phyloP scores from a whole-genome alignment of 2,888 invertebrate genomes.

The Drosophila anomelani region DNA sequence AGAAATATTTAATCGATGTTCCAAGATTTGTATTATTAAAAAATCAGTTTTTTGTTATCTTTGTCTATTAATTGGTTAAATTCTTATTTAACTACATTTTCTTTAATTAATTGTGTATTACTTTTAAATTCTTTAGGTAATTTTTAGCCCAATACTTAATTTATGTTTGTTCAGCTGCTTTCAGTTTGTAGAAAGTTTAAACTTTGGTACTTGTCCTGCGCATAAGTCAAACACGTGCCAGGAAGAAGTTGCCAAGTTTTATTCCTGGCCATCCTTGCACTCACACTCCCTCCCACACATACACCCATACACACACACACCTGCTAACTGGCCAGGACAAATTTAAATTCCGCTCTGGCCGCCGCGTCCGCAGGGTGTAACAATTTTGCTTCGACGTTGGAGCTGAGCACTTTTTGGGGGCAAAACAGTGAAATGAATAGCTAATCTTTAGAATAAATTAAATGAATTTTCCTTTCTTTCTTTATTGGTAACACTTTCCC shows the following conservation, averaged over 20 bases:
- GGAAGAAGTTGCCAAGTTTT: conserved; percentile 56
- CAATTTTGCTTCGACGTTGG: conserved; percentile 54
- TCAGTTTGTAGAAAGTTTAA: conserved; percentile 60
- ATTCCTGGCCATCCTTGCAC: conserved; percentile 32
- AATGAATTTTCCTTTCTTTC: conserved; percentile 66
- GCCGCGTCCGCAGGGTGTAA: conserved; percentile 56
- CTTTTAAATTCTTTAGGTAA: not conserved
- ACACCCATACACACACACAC: conserved; percentile 42
- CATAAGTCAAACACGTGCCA: conserved; percentile 78
- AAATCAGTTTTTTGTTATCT: not conserved
- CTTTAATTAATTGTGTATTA: not conserved
- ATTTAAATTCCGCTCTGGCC: conserved; percentile 63
- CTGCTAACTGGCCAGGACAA: conserved; percentile 65
- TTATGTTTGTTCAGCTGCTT: conserved; percentile 11
- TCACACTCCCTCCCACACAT: conserved; percentile 14
- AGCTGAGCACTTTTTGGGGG: conserved; percentile 13
- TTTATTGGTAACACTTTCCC: conserved; percentile 36
- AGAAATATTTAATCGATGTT: too few relatives aligned
- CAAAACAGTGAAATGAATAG: conserved; percentile 69
- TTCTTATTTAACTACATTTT: too few relatives aligned
- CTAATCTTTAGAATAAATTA: conserved; percentile 80
- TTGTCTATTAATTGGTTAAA: too few relatives aligned
- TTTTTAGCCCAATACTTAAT: not conserved
- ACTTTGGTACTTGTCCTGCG: conserved; percentile 60
- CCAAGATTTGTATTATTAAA: not conserved